Conservation (phyloP, 1,140 invertebrate genomes). For the Drosophila kanapiae region DNA sequence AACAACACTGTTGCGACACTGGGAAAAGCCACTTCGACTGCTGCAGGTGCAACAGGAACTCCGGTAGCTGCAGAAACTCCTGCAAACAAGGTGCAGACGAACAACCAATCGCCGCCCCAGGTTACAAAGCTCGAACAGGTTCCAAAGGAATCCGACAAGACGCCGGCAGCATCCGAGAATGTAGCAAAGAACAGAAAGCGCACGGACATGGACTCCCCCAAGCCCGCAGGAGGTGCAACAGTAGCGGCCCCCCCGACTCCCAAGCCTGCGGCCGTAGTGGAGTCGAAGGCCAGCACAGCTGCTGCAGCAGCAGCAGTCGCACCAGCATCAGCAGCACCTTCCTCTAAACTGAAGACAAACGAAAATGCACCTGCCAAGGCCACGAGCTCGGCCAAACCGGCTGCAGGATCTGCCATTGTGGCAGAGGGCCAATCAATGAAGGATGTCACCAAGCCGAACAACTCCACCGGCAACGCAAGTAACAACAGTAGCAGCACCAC, state of each 20-base stretch:
- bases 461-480: background rate
- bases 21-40: background rate
- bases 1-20: background rate
- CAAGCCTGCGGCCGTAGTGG: background rate
- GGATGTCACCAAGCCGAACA: constrained; percentile 10
- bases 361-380: background rate
- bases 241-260: background rate
- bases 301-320: background rate
- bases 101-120: background rate
- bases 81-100: background rate
- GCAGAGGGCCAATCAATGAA: constrained; percentile 23
- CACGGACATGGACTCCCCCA: constrained; percentile 11
- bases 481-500: constrained; percentile 20
- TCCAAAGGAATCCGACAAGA: constrained; percentile 1
- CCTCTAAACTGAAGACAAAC: background rate
- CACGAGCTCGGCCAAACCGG: constrained; percentile 4
- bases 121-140: background rate
- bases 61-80: background rate
- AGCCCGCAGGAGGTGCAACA: background rate
- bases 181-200: constrained; percentile 17
- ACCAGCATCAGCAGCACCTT: background rate
- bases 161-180: constrained; percentile 1
- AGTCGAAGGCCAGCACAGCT: background rate
- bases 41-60: constrained; percentile 16
- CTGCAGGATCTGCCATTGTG: constrained; percentile 22